Evolutionary conservation across 92 coral and sea anemone genomes (phyloP).

Genomic region (Montipora capitata): DNA sequence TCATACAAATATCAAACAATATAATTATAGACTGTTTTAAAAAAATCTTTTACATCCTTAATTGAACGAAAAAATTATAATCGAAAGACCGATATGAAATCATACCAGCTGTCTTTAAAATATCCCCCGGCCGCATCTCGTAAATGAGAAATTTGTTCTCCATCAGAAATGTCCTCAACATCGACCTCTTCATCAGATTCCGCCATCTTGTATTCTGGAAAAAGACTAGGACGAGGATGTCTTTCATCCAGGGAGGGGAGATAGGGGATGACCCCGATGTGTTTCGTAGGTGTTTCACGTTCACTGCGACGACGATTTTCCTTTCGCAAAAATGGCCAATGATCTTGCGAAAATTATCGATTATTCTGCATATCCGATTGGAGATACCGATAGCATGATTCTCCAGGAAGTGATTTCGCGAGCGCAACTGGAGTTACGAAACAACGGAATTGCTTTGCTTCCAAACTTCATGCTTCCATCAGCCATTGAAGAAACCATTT

Average conservation of each 20-base stretch:
- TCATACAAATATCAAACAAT: too few relatives aligned
- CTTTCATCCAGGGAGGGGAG: neutral
- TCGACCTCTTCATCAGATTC: slow-evolving; percentile 89
- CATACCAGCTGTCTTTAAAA: slow-evolving; percentile 57
- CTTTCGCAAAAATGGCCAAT: neutral
- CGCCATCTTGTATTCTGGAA: slow-evolving; percentile 81
- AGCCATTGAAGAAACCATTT: slow-evolving; percentile 44
- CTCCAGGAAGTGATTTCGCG: slow-evolving; percentile 4
- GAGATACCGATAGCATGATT: neutral
- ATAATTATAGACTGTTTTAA: too few relatives aligned
- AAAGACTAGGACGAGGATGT: slow-evolving; percentile 42
- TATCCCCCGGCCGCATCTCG: slow-evolving; percentile 62
- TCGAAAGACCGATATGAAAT: neutral
- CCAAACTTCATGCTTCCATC: slow-evolving; percentile 51
- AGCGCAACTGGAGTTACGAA: slow-evolving; percentile 21
- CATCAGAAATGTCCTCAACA: slow-evolving; percentile 85
- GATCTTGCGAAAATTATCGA: neutral
- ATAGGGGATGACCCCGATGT: neutral
- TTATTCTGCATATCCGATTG: slow-evolving; percentile 11
- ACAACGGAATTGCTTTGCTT: slow-evolving; percentile 59
- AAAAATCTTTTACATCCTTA: too few relatives aligned
- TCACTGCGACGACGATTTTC: neutral
- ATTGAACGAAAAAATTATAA: too few relatives aligned
- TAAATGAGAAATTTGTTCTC: slow-evolving; percentile 68
- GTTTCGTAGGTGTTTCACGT: too few relatives aligned